Conservation (phyloP, 2,113 vertebrate genomes). For the Siniperca knerii region DNA sequence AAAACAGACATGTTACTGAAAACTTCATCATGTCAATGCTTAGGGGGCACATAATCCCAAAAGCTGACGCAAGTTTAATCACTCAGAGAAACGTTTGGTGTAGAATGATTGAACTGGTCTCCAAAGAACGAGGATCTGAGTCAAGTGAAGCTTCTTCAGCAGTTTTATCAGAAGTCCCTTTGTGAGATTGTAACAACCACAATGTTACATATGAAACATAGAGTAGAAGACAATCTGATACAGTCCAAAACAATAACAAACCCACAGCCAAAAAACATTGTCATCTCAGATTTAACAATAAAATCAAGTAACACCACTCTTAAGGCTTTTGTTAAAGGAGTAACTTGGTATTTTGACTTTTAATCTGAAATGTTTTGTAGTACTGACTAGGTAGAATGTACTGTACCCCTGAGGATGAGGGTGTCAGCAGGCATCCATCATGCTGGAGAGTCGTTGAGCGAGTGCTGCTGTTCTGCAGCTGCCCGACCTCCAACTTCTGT, state of each 20-base stretch:
- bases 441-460: not conserved
- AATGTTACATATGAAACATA: conserved; percentile 50
- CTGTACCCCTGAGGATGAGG: not conserved
- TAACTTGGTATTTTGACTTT: conserved; percentile 13
- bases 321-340: conserved; percentile 47
- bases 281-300: conserved; percentile 22
- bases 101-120: not conserved
- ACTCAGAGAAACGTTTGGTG: not conserved
- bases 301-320: conserved; percentile 23
- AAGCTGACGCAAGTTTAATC: not conserved
- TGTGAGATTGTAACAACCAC: conserved; percentile 53
- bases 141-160: conserved; percentile 17
- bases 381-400: not conserved
- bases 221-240: conserved; percentile 28
- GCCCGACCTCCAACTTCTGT: not conserved
- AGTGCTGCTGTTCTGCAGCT: not conserved
- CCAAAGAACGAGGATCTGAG: conserved; percentile 19
- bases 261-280: conserved; percentile 24
- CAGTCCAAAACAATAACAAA: conserved; percentile 36
- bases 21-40: conserved; percentile 12
- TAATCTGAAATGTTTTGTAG: not conserved
- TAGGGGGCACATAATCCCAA: not conserved
- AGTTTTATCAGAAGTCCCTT: conserved; percentile 58
- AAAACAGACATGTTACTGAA: conserved; percentile 35
- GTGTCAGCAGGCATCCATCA: not conserved